phyloP scores from a whole-genome alignment of 1,140 invertebrate genomes.

The Oedothorax gibbosus region DNA sequence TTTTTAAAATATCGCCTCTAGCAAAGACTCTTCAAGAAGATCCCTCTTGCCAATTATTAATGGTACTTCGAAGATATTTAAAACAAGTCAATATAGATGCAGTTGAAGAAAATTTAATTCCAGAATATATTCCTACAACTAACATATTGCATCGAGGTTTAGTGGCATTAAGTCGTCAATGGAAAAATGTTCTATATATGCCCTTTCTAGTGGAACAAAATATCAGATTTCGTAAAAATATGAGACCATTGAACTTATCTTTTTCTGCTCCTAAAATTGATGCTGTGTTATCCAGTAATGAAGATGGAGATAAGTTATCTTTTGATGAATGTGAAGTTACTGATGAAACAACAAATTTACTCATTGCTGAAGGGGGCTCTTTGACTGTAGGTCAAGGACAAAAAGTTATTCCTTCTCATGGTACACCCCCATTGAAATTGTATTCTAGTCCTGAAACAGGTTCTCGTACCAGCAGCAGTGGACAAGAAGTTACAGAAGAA shows the following conservation, averaged over 20 bases:
- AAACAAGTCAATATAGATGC: constrained; percentile 78
- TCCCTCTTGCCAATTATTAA: constrained; percentile 93
- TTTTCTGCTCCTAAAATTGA: constrained; percentile 86
- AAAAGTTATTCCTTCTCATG: constrained; percentile 9
- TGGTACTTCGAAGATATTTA: constrained; percentile 87
- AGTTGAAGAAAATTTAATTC: constrained; percentile 86
- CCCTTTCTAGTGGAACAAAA: constrained; percentile 90
- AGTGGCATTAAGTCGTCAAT: constrained; percentile 91
- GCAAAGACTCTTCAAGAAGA: constrained; percentile 94
- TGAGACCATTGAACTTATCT: constrained; percentile 84
- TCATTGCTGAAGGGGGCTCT: constrained; percentile 75
- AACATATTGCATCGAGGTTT: constrained; percentile 92
- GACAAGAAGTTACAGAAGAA: constrained; percentile 64
- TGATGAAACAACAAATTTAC: constrained; percentile 86
- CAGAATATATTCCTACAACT: constrained; percentile 84
- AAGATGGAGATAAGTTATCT: constrained; percentile 68
- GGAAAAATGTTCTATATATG: constrained; percentile 96
- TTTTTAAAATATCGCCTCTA: constrained; percentile 81
- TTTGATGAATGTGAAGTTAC: constrained; percentile 77
- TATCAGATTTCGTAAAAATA: constrained; percentile 78
- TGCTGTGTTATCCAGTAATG: constrained; percentile 73
- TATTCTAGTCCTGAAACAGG: constrained; percentile 61
- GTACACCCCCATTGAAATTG: constrained; percentile 31
- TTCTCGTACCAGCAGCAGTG: constrained; percentile 57
- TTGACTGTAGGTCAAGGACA: constrained; percentile 52